A percentile compares a stretch with the other conserved stretches of the same genome.
phyloP scores from a whole-genome alignment of 2,797 vertebrate species.

The Morus bassanus region DNA sequence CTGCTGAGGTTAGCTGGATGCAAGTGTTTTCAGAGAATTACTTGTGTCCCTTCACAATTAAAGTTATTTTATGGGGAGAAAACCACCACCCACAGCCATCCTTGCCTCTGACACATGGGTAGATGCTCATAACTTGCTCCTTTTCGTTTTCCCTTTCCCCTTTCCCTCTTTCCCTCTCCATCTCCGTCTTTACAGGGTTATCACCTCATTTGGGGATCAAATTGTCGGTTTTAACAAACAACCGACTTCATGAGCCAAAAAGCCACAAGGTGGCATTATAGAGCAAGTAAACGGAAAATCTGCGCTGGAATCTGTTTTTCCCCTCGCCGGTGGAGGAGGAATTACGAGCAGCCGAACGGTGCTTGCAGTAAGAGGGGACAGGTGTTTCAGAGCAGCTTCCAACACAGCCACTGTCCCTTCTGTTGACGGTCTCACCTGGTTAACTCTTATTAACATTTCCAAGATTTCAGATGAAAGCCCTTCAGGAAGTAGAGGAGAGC shows the following conservation, averaged over 20 bases:
- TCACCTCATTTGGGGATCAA: background rate
- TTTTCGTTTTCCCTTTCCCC: background rate
- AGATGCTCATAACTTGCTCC: background rate
- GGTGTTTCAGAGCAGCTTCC: slow-evolving; percentile 5
- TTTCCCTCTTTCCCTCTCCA: background rate
- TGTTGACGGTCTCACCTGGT: slow-evolving; percentile 53
- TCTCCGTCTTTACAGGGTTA: background rate
- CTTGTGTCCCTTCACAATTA: accelerated
- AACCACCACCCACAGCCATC: background rate
- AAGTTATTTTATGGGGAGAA: background rate
- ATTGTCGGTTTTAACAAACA: background rate
- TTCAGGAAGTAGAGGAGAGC: background rate
- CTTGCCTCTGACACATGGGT: accelerated
- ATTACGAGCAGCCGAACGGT: background rate
- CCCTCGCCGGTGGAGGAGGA: background rate
- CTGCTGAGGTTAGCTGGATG: background rate
- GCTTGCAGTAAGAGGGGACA: background rate
- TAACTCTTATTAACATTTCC: slow-evolving; percentile 60
- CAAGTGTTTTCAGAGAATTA: background rate
- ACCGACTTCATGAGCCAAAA: background rate
- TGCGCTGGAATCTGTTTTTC: background rate
- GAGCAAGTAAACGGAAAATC: slow-evolving; percentile 59
- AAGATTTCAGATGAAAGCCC: slow-evolving; percentile 31
- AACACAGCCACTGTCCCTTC: slow-evolving; percentile 30
- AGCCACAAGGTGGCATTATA: slow-evolving; percentile 71